A percentile compares a stretch with the other conserved stretches of the same genome.
phyloP scores from a whole-genome alignment of 35 echinoderm and acorn worm species.

The Lytechinus pictus region DNA sequence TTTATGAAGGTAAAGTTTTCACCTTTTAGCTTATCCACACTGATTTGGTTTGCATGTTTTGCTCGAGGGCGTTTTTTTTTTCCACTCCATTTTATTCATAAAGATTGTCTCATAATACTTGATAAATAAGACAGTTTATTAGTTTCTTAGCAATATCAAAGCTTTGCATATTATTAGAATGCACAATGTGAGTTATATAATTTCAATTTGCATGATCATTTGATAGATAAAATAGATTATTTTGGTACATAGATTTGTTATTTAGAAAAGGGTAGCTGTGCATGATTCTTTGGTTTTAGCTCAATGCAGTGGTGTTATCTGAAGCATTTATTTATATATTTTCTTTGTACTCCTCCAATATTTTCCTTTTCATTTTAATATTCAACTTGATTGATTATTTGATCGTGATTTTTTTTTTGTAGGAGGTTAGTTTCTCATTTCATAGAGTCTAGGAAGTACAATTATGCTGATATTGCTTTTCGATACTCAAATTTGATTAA shows the following conservation, averaged over 20 bases:
- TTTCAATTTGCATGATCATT: neutral
- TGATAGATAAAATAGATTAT: neutral
- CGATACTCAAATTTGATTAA: neutral
- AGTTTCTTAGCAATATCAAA: neutral
- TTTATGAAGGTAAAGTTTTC: neutral
- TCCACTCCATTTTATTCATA: neutral
- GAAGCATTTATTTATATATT: neutral
- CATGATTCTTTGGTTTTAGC: neutral
- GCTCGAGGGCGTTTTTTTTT: neutral
- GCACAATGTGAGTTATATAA: neutral
- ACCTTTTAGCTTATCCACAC: neutral
- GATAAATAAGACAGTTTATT: neutral
- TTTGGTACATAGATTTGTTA: neutral
- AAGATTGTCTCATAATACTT: neutral
- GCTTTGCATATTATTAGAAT: neutral
- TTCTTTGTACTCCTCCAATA: neutral
- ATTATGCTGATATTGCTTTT: neutral
- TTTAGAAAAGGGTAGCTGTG: neutral
- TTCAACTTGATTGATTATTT: neutral
- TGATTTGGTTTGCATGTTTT: neutral
- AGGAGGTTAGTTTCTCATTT: constrained; percentile 8
- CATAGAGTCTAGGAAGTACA: neutral
- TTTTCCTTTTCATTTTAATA: neutral
- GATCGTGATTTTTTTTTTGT: neutral
- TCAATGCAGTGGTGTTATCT: neutral